A percentile compares a stretch with the other conserved stretches of the same genome.
These are phyloP conservation scores for Limenitis camilla DNA, from an alignment of 2,888 invertebrate species.

Conservation along the genomic window DNA sequence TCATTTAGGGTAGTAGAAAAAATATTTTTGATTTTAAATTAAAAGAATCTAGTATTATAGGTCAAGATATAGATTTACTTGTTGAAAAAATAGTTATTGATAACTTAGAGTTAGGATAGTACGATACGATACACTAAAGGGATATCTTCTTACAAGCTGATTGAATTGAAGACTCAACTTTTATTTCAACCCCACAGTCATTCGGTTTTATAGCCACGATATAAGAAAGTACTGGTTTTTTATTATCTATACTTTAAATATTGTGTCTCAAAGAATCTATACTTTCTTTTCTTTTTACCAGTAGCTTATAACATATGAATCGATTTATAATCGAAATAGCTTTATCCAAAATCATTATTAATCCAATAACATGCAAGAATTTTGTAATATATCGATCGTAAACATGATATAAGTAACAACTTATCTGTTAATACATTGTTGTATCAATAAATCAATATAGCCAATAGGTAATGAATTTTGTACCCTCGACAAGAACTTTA, in stretches of 20 bases:
- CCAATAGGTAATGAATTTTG: background rate
- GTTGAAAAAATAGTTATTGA: too few species aligned
- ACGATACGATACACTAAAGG: background rate
- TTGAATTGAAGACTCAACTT: constrained; percentile 9
- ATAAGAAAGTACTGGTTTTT: constrained; percentile 5
- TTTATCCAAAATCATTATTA: too few species aligned
- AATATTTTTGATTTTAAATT: too few species aligned
- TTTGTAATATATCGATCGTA: background rate
- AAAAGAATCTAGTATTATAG: too few species aligned
- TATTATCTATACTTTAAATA: background rate
- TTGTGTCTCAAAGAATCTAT: too few species aligned
- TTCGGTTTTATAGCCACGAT: constrained; percentile 6
- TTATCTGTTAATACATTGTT: constrained; percentile 33
- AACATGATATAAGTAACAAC: constrained; percentile 15
- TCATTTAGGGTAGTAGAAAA: too few species aligned
- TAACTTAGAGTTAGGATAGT: too few species aligned
- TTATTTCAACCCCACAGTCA: constrained; percentile 9
- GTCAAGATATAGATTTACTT: too few species aligned
- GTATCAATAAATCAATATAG: background rate
- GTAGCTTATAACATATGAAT: too few species aligned
- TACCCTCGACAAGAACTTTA: background rate
- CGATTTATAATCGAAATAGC: too few species aligned
- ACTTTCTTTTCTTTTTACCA: too few species aligned
- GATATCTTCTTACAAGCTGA: constrained; percentile 4
- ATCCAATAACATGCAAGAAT: constrained; percentile 3